A percentile compares a stretch with the other conserved stretches of the same genome.
phyloP scores from a whole-genome alignment of 2,888 invertebrate species.

The Pinctada fucata region DNA sequence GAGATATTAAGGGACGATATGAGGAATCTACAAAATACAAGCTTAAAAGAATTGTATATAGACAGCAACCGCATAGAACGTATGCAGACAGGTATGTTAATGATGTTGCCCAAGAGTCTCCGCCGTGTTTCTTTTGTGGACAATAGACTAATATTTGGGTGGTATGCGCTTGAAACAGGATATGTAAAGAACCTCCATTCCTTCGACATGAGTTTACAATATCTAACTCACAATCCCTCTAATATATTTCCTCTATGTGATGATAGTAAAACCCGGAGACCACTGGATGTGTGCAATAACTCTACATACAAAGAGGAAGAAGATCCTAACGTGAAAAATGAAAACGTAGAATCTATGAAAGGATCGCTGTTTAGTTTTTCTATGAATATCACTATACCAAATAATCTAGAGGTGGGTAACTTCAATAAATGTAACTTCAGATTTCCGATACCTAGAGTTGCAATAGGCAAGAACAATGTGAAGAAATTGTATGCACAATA shows the following conservation, averaged over 20 bases:
- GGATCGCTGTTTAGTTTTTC: not conserved
- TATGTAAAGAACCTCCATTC: not conserved
- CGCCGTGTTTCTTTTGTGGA: not conserved
- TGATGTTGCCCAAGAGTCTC: not conserved
- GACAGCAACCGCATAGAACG: not conserved
- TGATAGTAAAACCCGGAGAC: not conserved
- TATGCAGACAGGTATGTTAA: not conserved
- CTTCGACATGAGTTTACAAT: not conserved
- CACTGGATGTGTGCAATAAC: not conserved
- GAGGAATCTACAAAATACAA: not conserved
- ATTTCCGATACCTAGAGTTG: not conserved
- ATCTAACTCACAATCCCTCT: not conserved
- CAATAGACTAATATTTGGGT: not conserved
- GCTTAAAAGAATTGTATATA: not conserved
- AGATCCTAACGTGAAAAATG: not conserved
- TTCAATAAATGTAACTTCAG: not conserved
- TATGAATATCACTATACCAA: not conserved
- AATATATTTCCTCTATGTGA: not conserved
- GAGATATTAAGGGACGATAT: not conserved
- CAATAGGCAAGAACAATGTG: not conserved
- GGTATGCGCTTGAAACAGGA: not conserved
- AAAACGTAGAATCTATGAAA: not conserved
- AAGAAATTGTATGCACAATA: not conserved
- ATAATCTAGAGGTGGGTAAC: not conserved
- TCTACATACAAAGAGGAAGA: not conserved